Percentiles rank a stretch among this genome's conserved stretches.
Conservation (phyloP, 2,113 vertebrate species). For the Catharus minimus region DNA sequence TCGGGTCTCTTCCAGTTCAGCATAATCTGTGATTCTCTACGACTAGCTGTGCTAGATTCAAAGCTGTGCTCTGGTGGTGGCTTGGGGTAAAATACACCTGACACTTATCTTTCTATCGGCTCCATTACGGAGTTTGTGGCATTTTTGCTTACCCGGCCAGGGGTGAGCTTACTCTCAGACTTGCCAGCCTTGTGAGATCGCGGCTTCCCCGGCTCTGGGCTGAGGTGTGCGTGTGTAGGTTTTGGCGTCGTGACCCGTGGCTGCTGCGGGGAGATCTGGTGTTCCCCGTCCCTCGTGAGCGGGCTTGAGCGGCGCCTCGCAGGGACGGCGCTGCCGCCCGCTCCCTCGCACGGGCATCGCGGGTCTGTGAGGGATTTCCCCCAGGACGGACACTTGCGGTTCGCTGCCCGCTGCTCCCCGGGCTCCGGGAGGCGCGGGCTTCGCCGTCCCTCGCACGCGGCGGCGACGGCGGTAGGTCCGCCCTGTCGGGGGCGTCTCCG, state of each 20-base stretch:
- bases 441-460: rapidly evolving
- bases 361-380: rapidly evolving
- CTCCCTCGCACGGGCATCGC: background rate
- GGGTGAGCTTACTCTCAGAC: background rate
- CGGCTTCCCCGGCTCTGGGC: background rate
- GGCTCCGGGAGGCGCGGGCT: rapidly evolving
- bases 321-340: background rate
- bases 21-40: background rate
- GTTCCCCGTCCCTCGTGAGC: rapidly evolving
- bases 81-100: background rate
- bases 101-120: background rate
- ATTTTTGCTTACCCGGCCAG: background rate
- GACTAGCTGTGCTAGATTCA: background rate
- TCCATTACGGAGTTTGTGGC: background rate
- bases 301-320: background rate
- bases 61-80: background rate
- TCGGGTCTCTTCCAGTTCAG: background rate
- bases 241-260: rapidly evolving
- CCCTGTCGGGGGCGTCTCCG: slow-evolving; percentile 41
- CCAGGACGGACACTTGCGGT: rapidly evolving
- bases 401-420: rapidly evolving
- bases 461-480: background rate
- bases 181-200: background rate
- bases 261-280: background rate
- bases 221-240: rapidly evolving